Conservation (phyloP, 2,113 vertebrate species). For the Ictalurus furcatus region DNA sequence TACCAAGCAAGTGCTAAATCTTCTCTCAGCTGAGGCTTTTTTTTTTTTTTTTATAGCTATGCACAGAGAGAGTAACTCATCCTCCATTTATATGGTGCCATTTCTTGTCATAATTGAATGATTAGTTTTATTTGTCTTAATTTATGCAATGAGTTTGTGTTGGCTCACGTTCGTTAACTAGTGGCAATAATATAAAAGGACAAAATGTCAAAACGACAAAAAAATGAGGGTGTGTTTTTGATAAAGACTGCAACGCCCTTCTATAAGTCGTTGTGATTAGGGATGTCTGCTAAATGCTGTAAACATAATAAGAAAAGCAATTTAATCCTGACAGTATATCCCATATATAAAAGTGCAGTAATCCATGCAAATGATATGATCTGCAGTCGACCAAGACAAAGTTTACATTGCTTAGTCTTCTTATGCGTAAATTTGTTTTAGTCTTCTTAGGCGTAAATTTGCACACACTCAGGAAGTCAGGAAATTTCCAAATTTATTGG, state of each 20-base stretch:
- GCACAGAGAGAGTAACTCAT: background rate
- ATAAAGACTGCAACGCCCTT: background rate
- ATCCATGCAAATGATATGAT: too few species aligned
- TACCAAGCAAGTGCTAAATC: background rate
- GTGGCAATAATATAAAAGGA: background rate
- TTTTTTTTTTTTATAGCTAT: background rate
- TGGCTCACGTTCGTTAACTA: background rate
- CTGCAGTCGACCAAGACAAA: background rate
- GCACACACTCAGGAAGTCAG: background rate
- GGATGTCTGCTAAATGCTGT: background rate
- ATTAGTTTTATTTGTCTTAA: background rate
- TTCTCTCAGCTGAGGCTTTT: background rate
- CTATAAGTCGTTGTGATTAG: background rate
- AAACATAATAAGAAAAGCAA: background rate
- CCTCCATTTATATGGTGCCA: background rate
- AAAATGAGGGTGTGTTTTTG: too few species aligned
- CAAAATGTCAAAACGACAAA: too few species aligned
- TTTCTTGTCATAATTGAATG: background rate
- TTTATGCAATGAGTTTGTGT: background rate
- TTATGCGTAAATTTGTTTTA: background rate
- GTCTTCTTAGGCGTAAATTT: background rate
- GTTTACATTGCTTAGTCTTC: background rate
- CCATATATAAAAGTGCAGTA: too few species aligned
- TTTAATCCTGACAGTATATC: background rate
- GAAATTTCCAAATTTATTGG: background rate